Evolutionary conservation across 2,797 vertebrate genomes (phyloP).

Genomic region (Microcaecilia unicolor): DNA sequence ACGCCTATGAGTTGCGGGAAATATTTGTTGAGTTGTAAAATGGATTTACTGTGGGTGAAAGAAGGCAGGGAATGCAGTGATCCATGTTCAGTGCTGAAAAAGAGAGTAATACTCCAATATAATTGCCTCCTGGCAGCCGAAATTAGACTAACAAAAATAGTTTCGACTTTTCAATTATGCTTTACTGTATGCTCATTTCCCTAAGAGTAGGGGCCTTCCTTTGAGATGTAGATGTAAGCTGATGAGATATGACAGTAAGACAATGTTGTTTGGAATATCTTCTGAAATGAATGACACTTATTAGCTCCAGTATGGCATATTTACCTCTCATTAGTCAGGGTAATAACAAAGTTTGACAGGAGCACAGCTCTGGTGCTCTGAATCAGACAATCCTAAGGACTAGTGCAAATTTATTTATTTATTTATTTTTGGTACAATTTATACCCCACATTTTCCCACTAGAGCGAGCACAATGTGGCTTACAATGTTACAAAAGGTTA

Average conservation of each 20-base stretch:
- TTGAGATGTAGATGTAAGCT: constrained; percentile 19
- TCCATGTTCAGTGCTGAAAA: not conserved
- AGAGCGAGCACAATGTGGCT: no score
- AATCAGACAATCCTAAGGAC: no score
- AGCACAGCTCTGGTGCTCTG: constrained; percentile 7
- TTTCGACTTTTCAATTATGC: constrained; percentile 19
- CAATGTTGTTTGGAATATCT: constrained; percentile 40
- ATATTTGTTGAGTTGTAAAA: no score
- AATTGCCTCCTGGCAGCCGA: constrained; percentile 4
- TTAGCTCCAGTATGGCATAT: constrained; percentile 19
- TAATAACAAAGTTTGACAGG: constrained; percentile 21
- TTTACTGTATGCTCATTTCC: constrained; percentile 22
- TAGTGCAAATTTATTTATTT: no score
- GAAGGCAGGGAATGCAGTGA: no score
- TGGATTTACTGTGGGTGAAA: no score
- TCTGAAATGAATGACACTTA: constrained; percentile 34
- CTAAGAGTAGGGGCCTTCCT: constrained; percentile 22
- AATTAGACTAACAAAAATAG: constrained; percentile 21
- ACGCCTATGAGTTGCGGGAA: no score
- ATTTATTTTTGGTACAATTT: no score
- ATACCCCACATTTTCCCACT: no score
- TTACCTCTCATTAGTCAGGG: constrained; percentile 31
- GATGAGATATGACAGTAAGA: constrained; percentile 23
- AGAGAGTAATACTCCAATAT: not conserved
- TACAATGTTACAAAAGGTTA: no score